Evolutionary conservation across 2,797 vertebrate species (phyloP), one percentile per base, ranked within the genome.

Genomic region (Amphiprion clarkii): DNA sequence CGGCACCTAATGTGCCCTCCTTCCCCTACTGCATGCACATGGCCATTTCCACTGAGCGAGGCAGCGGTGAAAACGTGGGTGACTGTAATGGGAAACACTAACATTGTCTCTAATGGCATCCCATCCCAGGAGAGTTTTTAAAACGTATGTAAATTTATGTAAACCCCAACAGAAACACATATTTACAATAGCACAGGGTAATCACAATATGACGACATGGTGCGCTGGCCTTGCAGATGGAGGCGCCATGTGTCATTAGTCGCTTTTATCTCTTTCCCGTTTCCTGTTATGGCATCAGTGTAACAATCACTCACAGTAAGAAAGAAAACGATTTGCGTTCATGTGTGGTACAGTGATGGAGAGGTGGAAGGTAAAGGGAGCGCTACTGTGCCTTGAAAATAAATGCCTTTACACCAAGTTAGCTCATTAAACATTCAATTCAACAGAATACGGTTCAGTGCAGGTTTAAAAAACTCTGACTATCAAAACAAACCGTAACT

Each of bases 161-260:
- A 95, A 95, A 92, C 85, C 27, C 91, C 81, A 92, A 91, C 76
- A 81, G 93, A 94, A 93, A 93, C 91, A 93, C 87, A 95, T 95
- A 94, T 95, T 95, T 94, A 93, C 94, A 93, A 95, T 86, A 87
- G 51, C 85, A 92, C 87, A 66, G 88, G 91, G 93, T 95, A 95
- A 96, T 95, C 95, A 96, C 93, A 94, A 95, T 89, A 94, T 81
- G 92, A 90, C 69, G 91, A 90, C 92, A 94, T 89, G 93, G 90
- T 84, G 16, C 88, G 56, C 90, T 90, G 90, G 94, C 93, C 93
- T 83, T 94, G 93, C 89, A 95, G 94, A 96, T 95, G 94, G 93
- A 94, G 91, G 91, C 91, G 95, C 95, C 94, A 97, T 95, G 95
- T 95, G 88, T 96, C 96, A 97, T 97, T 97, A 96, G 95, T 93